These are phyloP conservation scores for Drosophila rubida DNA, from an alignment of 2,888 invertebrate genomes.

Conservation along the genomic window DNA sequence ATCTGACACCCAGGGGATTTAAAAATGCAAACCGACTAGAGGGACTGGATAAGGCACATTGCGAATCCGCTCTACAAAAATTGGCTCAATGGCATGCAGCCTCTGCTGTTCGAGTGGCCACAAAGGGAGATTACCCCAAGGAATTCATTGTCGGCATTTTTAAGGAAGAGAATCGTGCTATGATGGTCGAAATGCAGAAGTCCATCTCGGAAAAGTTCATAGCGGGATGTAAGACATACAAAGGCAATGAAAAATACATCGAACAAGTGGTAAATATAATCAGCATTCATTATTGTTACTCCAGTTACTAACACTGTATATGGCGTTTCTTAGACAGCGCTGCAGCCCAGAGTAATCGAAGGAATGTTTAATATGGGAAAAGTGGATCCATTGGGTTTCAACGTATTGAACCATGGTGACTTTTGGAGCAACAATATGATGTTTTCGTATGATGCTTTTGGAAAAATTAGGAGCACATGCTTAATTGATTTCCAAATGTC, in stretches of 20 bases:
- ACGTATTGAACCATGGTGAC: slow-evolving; percentile 80
- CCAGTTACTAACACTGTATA: background rate
- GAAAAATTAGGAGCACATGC: slow-evolving; percentile 63
- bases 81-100: slow-evolving; percentile 82
- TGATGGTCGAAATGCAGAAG: slow-evolving; percentile 28
- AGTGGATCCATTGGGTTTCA: slow-evolving; percentile 60
- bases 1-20: slow-evolving; percentile 67
- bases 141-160: slow-evolving; percentile 14
- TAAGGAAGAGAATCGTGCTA: slow-evolving; percentile 30
- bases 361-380: slow-evolving; percentile 29
- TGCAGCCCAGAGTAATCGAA: slow-evolving; percentile 39
- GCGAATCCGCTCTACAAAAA: slow-evolving; percentile 68
- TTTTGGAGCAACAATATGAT: slow-evolving; percentile 81
- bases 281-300: background rate
- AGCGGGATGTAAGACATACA: slow-evolving; percentile 43
- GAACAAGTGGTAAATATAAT: slow-evolving; percentile 64
- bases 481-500: slow-evolving; percentile 81
- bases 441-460: slow-evolving; percentile 72
- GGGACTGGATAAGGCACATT: slow-evolving; percentile 75
- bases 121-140: slow-evolving; percentile 60
- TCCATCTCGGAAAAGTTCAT: slow-evolving; percentile 28
- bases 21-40: slow-evolving; percentile 64
- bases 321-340: slow-evolving; percentile 12
- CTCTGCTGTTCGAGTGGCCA: slow-evolving; percentile 67
- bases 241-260: slow-evolving; percentile 47